Base-by-base conservation (phyloP, 2,888 invertebrate genomes). In the Machimus atricapillus region DNA sequence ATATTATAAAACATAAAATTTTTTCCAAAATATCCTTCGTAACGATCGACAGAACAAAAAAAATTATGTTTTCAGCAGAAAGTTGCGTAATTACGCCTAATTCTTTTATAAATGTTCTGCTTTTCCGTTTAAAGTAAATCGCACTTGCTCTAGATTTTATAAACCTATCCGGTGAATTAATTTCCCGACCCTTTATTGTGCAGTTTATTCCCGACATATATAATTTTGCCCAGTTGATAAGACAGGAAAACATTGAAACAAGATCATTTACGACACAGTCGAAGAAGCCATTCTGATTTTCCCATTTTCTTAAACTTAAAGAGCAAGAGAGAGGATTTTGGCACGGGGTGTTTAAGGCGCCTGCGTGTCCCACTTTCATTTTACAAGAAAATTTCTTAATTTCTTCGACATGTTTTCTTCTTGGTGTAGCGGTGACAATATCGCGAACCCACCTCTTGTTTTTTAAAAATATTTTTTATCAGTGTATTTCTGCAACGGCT, bases 61-160 rank as follows among this genome's bases (percentile, higher is more conserved):
- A 5, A n/a, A 66, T 37, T 34, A 66, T 83, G 83, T 66, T 83
- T 83, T 83, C 40, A 83, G 14, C 16, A 56, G 46, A 40, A 73
- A 66, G 83, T 83, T 83, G 83, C 83, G 83, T 83, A 83, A 83
- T 83, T 83, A 83, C 37, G 37, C 37, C 76, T 76, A 34, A 76
- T 34, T 34, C 34, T 27, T 34, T 40, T 76, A 27, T 76, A 37
- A 12, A 8, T 37, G 34, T 76, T n/a, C 34, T 76, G n/a, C 27
- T 34, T 34, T 76, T 76, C 8, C 40, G n/a, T 37, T 76, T 37
- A 8, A 76, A 76, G 8, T 76, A 8, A 37, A 37, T 12, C n/a
- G 14, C 5, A 27, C 8, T 34, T 27, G 27, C 27, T 76, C 8
- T 76, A 8, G n/a, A 66, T 76, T 74, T 16, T 27, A 14, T 16